Percentiles rank a stretch among this genome's conserved stretches.
Conservation (phyloP, 2,797 vertebrate genomes). For the Ataeniobius toweri region DNA sequence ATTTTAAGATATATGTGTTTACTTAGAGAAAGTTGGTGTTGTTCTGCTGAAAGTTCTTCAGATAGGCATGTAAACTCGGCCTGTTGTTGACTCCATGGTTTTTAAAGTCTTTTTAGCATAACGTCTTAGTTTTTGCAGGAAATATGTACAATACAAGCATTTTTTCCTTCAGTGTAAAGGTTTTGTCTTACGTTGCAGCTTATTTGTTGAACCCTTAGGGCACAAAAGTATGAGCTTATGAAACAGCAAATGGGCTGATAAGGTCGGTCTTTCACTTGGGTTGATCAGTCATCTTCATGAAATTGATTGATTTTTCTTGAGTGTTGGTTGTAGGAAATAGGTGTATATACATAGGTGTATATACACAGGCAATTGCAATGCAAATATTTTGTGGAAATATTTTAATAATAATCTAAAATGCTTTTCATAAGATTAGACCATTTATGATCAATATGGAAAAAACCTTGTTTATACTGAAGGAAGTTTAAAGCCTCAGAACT, state of each 20-base stretch:
- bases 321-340: background rate
- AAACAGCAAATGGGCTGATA: background rate
- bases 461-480: background rate
- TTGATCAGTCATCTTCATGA: background rate
- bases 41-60: background rate
- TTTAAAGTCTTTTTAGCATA: background rate
- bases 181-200: background rate
- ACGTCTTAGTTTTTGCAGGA: background rate
- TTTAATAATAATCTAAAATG: background rate
- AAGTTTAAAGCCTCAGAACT: background rate
- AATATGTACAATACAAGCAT: background rate
- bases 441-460: background rate
- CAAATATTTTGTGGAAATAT: too few relatives aligned
- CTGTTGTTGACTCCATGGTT: background rate
- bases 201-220: background rate
- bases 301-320: background rate
- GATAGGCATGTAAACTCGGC: background rate
- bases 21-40: too few relatives aligned
- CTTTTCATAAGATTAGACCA: background rate
- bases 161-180: background rate
- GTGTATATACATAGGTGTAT: background rate
- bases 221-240: background rate
- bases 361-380: too few relatives aligned
- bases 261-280: background rate
- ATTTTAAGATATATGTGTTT: too few relatives aligned